Conservation (phyloP, 1,140 invertebrate genomes). For the Bombus haemorrhoidalis region DNA sequence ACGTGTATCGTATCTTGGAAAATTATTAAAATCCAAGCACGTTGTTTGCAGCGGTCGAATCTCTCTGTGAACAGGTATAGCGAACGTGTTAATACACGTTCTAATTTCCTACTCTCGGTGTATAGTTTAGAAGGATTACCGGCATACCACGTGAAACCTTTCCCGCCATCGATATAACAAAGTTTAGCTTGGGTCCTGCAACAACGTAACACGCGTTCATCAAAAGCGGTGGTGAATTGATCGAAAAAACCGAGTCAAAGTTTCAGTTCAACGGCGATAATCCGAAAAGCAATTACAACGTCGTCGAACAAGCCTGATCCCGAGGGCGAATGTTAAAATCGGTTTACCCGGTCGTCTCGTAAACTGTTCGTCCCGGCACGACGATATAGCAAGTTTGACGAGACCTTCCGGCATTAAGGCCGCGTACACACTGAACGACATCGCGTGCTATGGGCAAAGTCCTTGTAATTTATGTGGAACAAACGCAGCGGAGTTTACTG, state of each 20-base stretch:
- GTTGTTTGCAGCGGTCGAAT: no score
- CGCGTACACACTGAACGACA: slow-evolving; percentile 35
- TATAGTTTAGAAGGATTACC: no score
- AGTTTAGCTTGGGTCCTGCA: no score
- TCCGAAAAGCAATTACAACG: slow-evolving; percentile 36
- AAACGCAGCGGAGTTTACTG: slow-evolving; percentile 60
- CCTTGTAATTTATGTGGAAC: slow-evolving; percentile 67
- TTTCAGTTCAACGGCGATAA: not conserved
- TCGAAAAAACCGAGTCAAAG: not conserved
- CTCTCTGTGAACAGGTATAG: no score
- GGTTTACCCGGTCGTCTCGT: slow-evolving; percentile 43
- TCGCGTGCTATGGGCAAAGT: slow-evolving; percentile 30
- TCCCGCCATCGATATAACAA: no score
- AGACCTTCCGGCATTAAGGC: slow-evolving; percentile 34
- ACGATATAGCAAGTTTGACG: slow-evolving; percentile 51
- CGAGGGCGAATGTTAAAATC: slow-evolving; percentile 39
- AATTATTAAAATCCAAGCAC: no score
- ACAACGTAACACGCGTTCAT: no score
- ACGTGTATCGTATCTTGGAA: no score
- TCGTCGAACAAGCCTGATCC: slow-evolving; percentile 31
- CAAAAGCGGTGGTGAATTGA: no score
- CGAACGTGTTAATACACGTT: no score
- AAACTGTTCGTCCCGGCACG: slow-evolving; percentile 3
- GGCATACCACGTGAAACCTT: no score
- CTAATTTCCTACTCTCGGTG: no score